Conservation (phyloP, 2,113 vertebrate species). For the Rhizomys pruinosus region DNA sequence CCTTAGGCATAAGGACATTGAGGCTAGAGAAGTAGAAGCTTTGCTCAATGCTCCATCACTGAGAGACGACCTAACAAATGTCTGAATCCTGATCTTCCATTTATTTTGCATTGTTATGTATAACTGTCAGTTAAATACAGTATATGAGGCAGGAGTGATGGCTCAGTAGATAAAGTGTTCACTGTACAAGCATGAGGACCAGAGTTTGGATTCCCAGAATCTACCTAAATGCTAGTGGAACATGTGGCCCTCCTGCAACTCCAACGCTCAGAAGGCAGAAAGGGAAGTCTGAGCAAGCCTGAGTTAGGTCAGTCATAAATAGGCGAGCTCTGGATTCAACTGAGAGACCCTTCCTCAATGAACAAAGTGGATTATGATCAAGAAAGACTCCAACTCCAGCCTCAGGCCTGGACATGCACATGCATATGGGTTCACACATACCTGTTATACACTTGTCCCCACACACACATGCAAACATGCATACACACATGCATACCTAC, state of each 20-base stretch:
- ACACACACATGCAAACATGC: neutral
- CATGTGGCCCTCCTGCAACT: neutral
- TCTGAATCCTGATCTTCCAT: neutral
- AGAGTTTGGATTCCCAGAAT: neutral
- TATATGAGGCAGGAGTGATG: neutral
- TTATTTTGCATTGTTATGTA: neutral
- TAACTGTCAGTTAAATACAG: neutral
- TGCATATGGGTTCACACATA: neutral
- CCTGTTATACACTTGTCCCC: too few species aligned
- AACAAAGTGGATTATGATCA: too few species aligned
- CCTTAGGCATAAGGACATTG: neutral
- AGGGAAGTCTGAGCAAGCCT: neutral
- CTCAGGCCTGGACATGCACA: neutral
- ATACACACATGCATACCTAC: neutral
- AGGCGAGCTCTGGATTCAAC: neutral
- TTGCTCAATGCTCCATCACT: neutral
- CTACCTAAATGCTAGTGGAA: neutral
- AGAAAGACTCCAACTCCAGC: neutral
- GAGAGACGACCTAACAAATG: neutral
- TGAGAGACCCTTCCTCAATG: neutral
- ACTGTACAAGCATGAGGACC: too few species aligned
- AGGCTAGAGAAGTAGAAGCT: neutral
- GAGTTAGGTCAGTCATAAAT: neutral
- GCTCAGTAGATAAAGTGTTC: too few species aligned
- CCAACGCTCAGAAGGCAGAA: neutral